A percentile compares a stretch with the other conserved stretches of the same genome.
These are phyloP conservation scores for Fabriciana adippe DNA, from an alignment of 2,888 invertebrate species.

Conservation along the genomic window DNA sequence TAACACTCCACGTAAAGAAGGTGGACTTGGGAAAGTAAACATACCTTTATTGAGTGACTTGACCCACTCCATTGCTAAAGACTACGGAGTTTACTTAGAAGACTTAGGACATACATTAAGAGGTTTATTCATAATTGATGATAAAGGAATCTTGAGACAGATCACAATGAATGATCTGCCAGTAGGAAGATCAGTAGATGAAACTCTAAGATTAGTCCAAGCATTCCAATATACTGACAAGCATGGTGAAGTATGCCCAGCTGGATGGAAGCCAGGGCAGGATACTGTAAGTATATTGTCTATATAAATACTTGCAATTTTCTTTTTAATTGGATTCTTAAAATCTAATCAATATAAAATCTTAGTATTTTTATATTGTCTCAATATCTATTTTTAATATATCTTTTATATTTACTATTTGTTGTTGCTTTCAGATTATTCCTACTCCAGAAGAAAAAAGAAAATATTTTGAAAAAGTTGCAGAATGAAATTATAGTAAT, in stretches of 20 bases:
- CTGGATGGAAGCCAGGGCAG: constrained; percentile 97
- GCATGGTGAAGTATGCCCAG: constrained; percentile 97
- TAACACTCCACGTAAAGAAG: constrained; percentile 94
- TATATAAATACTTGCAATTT: neutral
- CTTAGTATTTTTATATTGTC: neutral
- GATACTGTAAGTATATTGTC: constrained; percentile 86
- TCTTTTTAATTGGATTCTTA: neutral
- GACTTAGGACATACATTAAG: constrained; percentile 94
- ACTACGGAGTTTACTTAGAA: constrained; percentile 96
- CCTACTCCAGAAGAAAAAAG: constrained; percentile 91
- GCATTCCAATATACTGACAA: constrained; percentile 97
- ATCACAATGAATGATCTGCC: constrained; percentile 99
- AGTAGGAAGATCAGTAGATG: constrained; percentile 96
- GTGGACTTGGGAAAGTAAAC: constrained; percentile 93
- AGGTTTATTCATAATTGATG: constrained; percentile 96
- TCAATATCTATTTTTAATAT: constrained; percentile 1
- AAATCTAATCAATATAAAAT: too few species aligned
- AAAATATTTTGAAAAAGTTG: constrained; percentile 88
- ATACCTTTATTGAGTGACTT: constrained; percentile 96
- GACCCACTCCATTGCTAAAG: constrained; percentile 94
- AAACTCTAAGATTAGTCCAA: constrained; percentile 95
- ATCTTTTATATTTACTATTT: neutral
- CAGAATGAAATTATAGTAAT: constrained; percentile 46
- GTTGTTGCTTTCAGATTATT: constrained; percentile 85
- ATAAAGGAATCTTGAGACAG: constrained; percentile 92